Conservation (phyloP, 2,888 invertebrate genomes). For the Pelosia muscerda region DNA sequence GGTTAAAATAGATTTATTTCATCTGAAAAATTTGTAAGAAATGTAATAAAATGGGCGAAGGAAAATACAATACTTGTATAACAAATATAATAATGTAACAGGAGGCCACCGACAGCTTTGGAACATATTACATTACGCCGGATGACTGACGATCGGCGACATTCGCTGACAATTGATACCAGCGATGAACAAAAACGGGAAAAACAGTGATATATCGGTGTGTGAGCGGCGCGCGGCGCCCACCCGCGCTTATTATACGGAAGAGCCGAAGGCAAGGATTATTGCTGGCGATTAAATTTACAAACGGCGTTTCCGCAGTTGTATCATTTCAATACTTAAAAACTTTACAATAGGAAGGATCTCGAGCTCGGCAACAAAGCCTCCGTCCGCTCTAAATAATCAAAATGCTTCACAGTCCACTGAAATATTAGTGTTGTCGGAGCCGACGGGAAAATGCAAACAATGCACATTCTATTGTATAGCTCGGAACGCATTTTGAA, state of each 20-base stretch:
- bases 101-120: background rate
- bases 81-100: constrained; percentile 4
- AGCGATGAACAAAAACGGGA: background rate
- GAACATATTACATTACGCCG: background rate
- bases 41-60: background rate
- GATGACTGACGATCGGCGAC: background rate
- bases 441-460: background rate
- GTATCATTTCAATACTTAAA: constrained; percentile 2
- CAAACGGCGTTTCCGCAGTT: background rate
- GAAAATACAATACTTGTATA: background rate
- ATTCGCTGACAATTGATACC: constrained; percentile 6
- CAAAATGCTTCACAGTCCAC: background rate
- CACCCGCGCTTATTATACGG: background rate
- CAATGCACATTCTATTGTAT: background rate
- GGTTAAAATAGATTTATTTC: background rate
- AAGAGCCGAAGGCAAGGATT: background rate
- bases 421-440: background rate
- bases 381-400: background rate
- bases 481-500: background rate
- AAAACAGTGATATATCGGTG: background rate
- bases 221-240: background rate
- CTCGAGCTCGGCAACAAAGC: background rate
- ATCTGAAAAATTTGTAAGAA: background rate
- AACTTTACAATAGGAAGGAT: background rate
- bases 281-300: background rate